These are phyloP conservation scores for Megalops atlanticus DNA, from an alignment of 2,113 vertebrate genomes.

Conservation along the genomic window DNA sequence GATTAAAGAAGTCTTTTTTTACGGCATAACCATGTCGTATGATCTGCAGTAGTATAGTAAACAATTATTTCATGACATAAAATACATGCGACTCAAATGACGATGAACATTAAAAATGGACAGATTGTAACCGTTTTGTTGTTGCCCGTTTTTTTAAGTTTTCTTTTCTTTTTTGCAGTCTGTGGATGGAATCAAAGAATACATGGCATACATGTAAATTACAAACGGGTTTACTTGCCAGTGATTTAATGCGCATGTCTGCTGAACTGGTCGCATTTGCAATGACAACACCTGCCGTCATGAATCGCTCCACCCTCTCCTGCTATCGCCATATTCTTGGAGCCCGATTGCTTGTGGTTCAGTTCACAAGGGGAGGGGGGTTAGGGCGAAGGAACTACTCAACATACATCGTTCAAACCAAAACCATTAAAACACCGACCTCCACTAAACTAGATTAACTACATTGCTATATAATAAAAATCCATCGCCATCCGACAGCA, in stretches of 20 bases:
- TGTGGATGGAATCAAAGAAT: background rate
- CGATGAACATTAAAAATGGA: background rate
- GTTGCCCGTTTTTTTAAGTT: background rate
- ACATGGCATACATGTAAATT: background rate
- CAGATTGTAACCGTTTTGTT: too few relatives aligned
- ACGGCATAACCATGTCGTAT: background rate
- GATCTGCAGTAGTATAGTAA: background rate
- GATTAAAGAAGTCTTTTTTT: too few relatives aligned
- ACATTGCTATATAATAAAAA: conserved; percentile 24
- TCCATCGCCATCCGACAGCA: conserved; percentile 28
- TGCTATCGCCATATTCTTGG: conserved; percentile 32
- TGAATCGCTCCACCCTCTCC: conserved; percentile 18
- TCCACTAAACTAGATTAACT: conserved; percentile 27
- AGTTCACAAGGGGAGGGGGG: conserved; percentile 36
- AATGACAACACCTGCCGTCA: background rate
- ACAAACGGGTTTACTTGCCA: background rate
- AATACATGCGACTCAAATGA: background rate
- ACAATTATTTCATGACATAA: background rate
- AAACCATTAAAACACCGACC: conserved; percentile 23
- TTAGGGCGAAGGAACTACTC: conserved; percentile 28
- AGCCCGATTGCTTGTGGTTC: conserved; percentile 7
- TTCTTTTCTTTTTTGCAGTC: background rate
- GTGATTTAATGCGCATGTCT: background rate
- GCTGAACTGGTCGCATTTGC: background rate
- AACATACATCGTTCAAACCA: conserved; percentile 26